These are phyloP conservation scores for Pterocles orientalis DNA, from an alignment of 2,113 vertebrate species.

Conservation along the genomic window DNA sequence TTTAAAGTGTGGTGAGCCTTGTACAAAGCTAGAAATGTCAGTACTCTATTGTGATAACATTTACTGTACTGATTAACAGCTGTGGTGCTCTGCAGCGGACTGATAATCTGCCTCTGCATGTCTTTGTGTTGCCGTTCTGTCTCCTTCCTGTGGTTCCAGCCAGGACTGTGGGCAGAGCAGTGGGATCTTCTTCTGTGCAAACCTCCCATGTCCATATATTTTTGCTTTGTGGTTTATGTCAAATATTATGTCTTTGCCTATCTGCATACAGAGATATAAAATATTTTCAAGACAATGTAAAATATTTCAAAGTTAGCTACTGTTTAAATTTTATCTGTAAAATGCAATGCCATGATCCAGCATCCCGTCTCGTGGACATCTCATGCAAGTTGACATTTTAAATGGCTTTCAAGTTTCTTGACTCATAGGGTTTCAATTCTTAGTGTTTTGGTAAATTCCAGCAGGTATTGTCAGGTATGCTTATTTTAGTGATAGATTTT, in stretches of 20 bases:
- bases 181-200: not conserved
- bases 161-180: not conserved
- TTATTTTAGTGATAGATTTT: not conserved
- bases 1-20: not conserved
- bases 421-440: not conserved
- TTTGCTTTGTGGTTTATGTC: not conserved
- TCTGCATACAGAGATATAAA: not conserved
- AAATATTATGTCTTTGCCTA: not conserved
- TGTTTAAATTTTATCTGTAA: not conserved
- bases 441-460: not conserved
- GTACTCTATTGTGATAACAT: conserved; percentile 44
- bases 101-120: not conserved
- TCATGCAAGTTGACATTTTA: not conserved
- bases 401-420: not conserved
- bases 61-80: conserved; percentile 44
- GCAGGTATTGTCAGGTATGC: not conserved
- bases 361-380: not conserved
- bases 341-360: not conserved
- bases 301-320: not conserved
- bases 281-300: not conserved
- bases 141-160: conserved; percentile 40
- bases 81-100: not conserved
- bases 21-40: conserved; percentile 35
- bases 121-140: conserved; percentile 18
- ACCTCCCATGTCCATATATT: not conserved